Conservation (phyloP, 1,140 invertebrate species). For the Cataglyphis hispanica region DNA sequence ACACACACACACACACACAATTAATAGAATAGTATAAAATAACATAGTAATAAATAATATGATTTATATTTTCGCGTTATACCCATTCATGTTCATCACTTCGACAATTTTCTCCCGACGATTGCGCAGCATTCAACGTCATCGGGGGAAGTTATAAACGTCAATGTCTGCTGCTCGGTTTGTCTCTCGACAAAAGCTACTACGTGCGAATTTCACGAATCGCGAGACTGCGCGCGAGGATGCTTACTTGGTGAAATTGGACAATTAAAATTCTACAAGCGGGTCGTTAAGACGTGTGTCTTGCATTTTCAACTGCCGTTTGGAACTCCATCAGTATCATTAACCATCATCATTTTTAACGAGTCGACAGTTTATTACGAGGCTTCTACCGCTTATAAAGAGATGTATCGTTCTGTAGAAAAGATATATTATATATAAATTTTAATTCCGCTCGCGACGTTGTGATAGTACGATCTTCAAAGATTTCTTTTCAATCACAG, state of each 20-base stretch:
- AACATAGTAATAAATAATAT: background rate
- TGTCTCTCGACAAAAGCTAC: background rate
- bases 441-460: background rate
- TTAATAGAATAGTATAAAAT: background rate
- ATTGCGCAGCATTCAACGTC: background rate
- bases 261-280: constrained; percentile 40
- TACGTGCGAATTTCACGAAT: constrained; percentile 46
- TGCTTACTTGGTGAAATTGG: constrained; percentile 31
- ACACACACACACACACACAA: too few species aligned
- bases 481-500: background rate
- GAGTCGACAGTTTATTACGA: background rate
- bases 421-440: background rate
- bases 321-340: background rate
- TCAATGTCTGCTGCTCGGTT: background rate
- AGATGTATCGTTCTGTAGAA: background rate
- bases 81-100: background rate
- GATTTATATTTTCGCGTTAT: background rate
- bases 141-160: background rate
- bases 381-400: background rate
- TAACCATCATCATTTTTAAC: background rate
- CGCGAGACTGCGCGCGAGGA: background rate
- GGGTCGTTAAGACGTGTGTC: background rate
- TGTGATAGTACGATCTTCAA: background rate
- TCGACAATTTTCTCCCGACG: background rate
- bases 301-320: constrained; percentile 6